Base-by-base conservation (phyloP, 2,888 invertebrate genomes). In the Agrotis ipsilon region DNA sequence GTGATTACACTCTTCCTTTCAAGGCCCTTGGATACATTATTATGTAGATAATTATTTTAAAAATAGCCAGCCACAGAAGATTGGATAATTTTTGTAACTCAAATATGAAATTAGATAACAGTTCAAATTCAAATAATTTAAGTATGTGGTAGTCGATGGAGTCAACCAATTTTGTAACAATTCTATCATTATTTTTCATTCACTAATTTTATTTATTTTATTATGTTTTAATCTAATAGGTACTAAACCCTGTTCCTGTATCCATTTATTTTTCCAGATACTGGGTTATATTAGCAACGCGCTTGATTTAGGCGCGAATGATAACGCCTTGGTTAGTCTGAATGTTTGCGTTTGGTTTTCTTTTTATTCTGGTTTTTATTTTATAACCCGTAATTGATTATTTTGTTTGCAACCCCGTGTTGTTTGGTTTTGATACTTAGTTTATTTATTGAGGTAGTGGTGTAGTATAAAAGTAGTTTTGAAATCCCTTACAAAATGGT, bases 211-310 rank as follows among this genome's bases (percentile, higher is more conserved):
- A 27, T 21, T 21, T 16, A 46, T 46, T 21, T 18, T n/a, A 19
- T 0, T 58, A 18, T 7, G 2, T 48, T 2, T 16, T n/a, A 27
- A 51, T 19, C 43, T 57, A 39, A 58, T 64, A n/a, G n/a, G n/a
- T n/a, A 76, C 27, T 64, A 54, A n/a, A 76, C 51, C 51, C 46
- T 48, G 24, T 71, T 76, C 71, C 46, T 79, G 43, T 68, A 68
- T 74, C 61, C 27, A 59, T 71, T 73, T 71, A 67, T 72, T 89
- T 89, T 93, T 95, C 91, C 96, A 96, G 96, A 95, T 96, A 88
- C 88, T 96, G 82, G 91, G 92, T 88, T 96, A 93, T 91, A 89
- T 96, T 83, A 93, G 90, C 91, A 92, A 94, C 88, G 92, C 92
- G 72, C 91, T 95, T 87, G 94, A 95, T 88, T 84, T 93, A 87